phyloP scores from a whole-genome alignment of 1,140 invertebrate species.

The Brachionus rotundiformis region DNA sequence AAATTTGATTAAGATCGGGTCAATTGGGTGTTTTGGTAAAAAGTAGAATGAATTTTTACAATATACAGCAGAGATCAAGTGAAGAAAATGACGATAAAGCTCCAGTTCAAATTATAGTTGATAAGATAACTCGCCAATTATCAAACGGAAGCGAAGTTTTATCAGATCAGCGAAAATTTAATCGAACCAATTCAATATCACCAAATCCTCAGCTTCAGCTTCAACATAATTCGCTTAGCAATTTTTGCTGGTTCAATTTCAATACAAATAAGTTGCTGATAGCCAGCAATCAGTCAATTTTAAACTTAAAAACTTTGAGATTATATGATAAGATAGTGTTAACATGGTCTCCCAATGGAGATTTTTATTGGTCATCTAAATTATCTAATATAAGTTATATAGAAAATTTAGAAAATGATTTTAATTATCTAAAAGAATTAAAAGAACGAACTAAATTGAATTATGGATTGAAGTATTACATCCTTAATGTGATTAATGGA shows the following conservation, averaged over 20 bases:
- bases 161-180: neutral
- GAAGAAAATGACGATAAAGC: neutral
- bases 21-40: conserved; percentile 32
- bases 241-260: conserved; percentile 48
- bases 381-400: conserved; percentile 13
- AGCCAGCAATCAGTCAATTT: neutral
- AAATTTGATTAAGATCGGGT: neutral
- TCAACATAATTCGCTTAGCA: neutral
- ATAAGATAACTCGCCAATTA: conserved; percentile 9
- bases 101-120: neutral
- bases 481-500: conserved; percentile 18
- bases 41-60: conserved; percentile 10
- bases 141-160: neutral
- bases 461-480: conserved; percentile 46
- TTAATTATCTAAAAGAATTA: conserved; percentile 9
- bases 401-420: conserved; percentile 13
- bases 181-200: neutral
- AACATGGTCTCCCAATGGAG: neutral
- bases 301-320: neutral
- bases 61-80: neutral
- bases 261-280: conserved; percentile 7
- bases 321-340: conserved; percentile 9
- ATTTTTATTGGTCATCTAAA: conserved; percentile 45
- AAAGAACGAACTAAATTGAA: neutral
- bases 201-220: neutral